A percentile compares a stretch with the other conserved stretches of the same genome.
phyloP scores from a whole-genome alignment of 2,888 invertebrate species.

The Campoplex nolae region DNA sequence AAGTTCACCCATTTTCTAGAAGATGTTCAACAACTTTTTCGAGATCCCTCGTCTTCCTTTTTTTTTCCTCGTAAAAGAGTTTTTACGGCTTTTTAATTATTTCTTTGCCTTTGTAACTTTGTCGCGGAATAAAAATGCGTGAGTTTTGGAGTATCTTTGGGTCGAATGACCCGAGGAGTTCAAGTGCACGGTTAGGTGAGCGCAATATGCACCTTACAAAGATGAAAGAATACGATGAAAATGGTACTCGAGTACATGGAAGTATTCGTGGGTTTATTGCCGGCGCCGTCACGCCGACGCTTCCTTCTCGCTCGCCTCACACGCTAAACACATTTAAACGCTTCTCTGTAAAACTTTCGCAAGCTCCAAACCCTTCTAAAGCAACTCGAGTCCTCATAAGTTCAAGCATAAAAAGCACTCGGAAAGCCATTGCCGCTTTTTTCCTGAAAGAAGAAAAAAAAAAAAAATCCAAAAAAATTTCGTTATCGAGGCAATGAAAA shows the following conservation, averaged over 20 bases:
- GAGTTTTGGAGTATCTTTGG: neutral
- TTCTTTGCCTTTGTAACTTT: conserved; percentile 56
- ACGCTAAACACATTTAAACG: conserved; percentile 7
- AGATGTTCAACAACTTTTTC: conserved; percentile 1
- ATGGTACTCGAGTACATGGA: conserved; percentile 60
- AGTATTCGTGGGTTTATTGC: conserved; percentile 76
- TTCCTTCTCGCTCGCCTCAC: conserved; percentile 27
- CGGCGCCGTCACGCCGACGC: conserved; percentile 78
- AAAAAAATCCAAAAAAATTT: neutral
- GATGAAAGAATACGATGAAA: conserved; percentile 79
- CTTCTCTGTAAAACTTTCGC: neutral
- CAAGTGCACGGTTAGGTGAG: conserved; percentile 71
- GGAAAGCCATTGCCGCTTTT: neutral
- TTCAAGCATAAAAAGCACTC: conserved; percentile 21
- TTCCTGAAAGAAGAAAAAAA: neutral
- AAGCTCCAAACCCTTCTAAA: conserved; percentile 30
- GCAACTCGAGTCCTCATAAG: conserved; percentile 15
- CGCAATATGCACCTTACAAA: conserved; percentile 72
- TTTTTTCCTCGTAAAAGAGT: conserved; percentile 30
- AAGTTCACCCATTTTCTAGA: neutral
- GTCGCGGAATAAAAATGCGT: conserved; percentile 39
- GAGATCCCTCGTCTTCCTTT: neutral
- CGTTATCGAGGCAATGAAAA: neutral
- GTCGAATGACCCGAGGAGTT: conserved; percentile 68
- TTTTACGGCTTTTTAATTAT: conserved; percentile 41